Conservation (phyloP, 2,797 vertebrate genomes). For the Manis crassicaudata region DNA sequence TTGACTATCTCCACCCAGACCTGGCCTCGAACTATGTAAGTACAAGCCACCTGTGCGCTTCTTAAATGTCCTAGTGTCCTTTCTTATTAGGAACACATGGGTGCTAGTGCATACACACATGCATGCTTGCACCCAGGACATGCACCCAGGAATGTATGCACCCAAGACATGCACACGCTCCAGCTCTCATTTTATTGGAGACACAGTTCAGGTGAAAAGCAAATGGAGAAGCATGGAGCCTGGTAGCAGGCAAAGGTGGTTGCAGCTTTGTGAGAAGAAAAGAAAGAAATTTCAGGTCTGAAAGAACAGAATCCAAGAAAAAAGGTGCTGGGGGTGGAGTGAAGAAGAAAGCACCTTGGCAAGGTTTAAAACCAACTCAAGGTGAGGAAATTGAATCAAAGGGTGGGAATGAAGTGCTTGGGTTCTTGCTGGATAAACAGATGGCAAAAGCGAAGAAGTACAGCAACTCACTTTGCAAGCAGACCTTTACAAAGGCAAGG, state of each 20-base stretch:
- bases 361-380: background rate
- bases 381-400: background rate
- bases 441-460: background rate
- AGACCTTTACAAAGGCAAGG: background rate
- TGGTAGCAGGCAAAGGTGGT: background rate
- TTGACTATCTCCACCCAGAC: conserved; percentile 99
- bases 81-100: conserved; percentile 5
- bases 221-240: background rate
- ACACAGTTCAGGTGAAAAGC: background rate
- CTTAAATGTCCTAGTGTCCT: conserved; percentile 25
- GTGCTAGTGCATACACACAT: no score
- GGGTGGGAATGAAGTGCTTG: background rate
- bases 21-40: conserved; percentile 98
- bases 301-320: conserved; percentile 9
- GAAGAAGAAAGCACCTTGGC: background rate
- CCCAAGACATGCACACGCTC: background rate
- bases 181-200: background rate
- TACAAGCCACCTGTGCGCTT: conserved; percentile 81
- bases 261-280: background rate
- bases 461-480: background rate
- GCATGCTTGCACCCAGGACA: background rate
- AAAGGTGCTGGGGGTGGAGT: background rate
- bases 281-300: conserved; percentile 45
- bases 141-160: background rate
- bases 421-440: background rate